phyloP scores from a whole-genome alignment of 2,113 vertebrate genomes.

The Muntiacus reevesi region DNA sequence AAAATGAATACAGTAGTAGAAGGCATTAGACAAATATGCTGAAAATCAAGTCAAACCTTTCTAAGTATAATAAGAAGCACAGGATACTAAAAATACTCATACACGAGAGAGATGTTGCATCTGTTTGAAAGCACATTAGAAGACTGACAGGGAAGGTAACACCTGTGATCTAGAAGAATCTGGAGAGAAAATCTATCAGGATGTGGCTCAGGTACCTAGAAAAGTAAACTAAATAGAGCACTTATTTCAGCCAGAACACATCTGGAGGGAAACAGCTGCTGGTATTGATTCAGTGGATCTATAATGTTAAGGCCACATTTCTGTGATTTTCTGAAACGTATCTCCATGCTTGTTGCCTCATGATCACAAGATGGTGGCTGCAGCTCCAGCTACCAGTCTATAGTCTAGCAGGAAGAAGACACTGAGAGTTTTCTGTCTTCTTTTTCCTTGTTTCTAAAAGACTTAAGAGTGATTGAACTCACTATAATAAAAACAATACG shows the following conservation, averaged over 20 bases:
- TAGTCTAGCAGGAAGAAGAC: neutral
- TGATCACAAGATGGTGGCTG: neutral
- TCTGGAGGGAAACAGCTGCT: neutral
- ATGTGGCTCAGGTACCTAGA: neutral
- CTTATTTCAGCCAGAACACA: neutral
- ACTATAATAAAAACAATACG: neutral
- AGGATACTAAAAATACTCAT: neutral
- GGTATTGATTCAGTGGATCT: neutral
- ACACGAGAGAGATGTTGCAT: neutral
- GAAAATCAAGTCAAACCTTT: constrained; percentile 8
- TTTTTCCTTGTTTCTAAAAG: neutral
- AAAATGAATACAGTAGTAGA: neutral
- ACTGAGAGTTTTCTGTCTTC: neutral
- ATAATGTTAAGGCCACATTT: neutral
- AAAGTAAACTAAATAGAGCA: neutral
- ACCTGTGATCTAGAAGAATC: neutral
- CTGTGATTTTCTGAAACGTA: neutral
- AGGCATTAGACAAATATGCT: neutral
- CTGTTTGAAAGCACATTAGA: neutral
- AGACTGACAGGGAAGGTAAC: neutral
- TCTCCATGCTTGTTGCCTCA: neutral
- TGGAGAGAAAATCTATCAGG: neutral
- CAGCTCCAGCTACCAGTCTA: neutral
- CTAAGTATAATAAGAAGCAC: neutral
- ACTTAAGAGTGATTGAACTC: neutral